A percentile compares a stretch with the other conserved stretches of the same genome.
phyloP scores from a whole-genome alignment of 1,140 invertebrate genomes.

The Orussus abietinus region DNA sequence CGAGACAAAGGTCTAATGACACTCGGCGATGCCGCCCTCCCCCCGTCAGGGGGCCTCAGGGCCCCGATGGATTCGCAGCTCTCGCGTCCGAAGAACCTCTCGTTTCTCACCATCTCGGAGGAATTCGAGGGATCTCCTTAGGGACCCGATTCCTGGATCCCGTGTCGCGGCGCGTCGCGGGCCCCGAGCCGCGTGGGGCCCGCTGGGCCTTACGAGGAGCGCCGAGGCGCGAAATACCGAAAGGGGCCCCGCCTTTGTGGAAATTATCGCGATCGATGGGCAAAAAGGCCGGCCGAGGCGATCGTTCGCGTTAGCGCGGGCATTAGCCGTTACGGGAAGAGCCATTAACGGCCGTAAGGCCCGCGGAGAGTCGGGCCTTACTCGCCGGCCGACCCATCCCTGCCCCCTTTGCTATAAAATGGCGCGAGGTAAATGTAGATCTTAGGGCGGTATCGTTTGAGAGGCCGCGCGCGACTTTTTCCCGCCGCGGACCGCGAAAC shows the following conservation, averaged over 20 bases:
- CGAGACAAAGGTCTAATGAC: neutral
- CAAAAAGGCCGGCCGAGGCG: slow-evolving; percentile 23
- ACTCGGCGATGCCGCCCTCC: neutral
- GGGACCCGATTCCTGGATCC: too few species aligned
- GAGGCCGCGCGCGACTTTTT: slow-evolving; percentile 14
- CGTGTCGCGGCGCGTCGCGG: neutral
- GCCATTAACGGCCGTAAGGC: slow-evolving; percentile 31
- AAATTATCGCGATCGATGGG: slow-evolving; percentile 46
- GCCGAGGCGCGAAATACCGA: too few species aligned
- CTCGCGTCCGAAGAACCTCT: too few species aligned
- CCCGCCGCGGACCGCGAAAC: slow-evolving; percentile 1
- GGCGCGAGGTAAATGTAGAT: slow-evolving; percentile 44
- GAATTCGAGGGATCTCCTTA: too few species aligned
- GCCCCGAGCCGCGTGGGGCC: neutral
- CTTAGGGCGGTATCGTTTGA: slow-evolving; percentile 45
- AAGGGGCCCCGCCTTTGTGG: slow-evolving; percentile 39
- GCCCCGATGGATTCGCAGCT: too few species aligned
- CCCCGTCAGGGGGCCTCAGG: too few species aligned
- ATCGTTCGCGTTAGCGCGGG: slow-evolving; percentile 33
- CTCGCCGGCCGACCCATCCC: slow-evolving; percentile 5
- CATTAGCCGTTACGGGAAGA: slow-evolving; percentile 45
- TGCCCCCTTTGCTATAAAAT: slow-evolving; percentile 36
- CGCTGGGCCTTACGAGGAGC: slow-evolving; percentile 39
- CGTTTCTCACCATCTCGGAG: too few species aligned
- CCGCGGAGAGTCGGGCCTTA: slow-evolving; percentile 16